A percentile compares a stretch with the other conserved stretches of the same genome.
Evolutionary conservation across 2,888 invertebrate genomes (phyloP).

Genomic region (Lasius fuliginosus): DNA sequence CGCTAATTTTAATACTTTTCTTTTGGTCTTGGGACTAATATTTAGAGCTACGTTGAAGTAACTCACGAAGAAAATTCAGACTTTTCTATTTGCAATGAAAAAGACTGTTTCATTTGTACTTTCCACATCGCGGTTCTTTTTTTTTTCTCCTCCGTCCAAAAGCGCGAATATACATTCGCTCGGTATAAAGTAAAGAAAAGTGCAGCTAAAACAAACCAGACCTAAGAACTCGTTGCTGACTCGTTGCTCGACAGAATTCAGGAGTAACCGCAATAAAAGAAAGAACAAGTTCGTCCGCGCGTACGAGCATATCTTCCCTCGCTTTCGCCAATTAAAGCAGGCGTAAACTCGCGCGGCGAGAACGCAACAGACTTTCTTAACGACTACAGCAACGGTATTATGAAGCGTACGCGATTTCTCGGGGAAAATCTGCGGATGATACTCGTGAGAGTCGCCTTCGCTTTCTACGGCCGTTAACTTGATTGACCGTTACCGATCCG

Average conservation of each 20-base stretch:
- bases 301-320: constrained; percentile 3
- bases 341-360: background rate
- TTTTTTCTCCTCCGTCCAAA: background rate
- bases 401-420: background rate
- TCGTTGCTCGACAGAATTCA: constrained; percentile 4
- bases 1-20: background rate
- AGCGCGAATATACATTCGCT: background rate
- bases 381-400: background rate
- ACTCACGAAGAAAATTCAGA: background rate
- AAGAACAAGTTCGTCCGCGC: background rate
- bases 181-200: background rate
- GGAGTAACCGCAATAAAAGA: background rate
- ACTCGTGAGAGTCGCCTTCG: constrained; percentile 2
- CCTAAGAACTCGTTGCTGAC: constrained; percentile 22
- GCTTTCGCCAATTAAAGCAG: constrained; percentile 3
- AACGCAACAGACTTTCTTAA: constrained; percentile 20
- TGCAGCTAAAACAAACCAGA: constrained; percentile 17
- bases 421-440: background rate
- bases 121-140: background rate
- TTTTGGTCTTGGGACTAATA: background rate
- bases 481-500: constrained; percentile 47
- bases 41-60: background rate
- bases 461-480: constrained; percentile 59
- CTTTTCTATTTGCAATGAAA: background rate
- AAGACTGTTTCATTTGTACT: background rate